These are phyloP conservation scores for Nilaparvata lugens DNA, from an alignment of 1,140 invertebrate species.

Conservation along the genomic window DNA sequence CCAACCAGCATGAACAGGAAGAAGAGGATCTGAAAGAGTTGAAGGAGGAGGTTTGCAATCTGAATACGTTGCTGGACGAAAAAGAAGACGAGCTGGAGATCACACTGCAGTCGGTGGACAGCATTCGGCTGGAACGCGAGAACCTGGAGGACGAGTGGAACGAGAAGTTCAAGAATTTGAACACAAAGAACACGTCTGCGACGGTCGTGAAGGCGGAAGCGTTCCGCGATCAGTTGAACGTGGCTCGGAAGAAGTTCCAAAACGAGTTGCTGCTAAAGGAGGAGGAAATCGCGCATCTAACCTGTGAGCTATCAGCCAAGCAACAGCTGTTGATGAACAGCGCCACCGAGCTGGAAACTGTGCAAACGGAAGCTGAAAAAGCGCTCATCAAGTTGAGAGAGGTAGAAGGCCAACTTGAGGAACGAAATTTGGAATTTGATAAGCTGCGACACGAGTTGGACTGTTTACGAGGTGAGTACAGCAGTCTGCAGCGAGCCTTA, in stretches of 20 bases:
- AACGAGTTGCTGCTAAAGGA: constrained; percentile 16
- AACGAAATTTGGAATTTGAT: not conserved
- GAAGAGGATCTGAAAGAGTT: not conserved
- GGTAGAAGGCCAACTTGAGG: constrained; percentile 1
- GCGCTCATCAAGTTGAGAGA: not conserved
- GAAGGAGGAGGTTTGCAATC: constrained; percentile 37
- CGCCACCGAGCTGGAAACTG: not conserved
- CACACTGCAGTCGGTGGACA: constrained; percentile 19
- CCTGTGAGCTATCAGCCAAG: constrained; percentile 9
- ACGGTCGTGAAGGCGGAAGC: constrained; percentile 20
- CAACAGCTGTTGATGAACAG: not conserved
- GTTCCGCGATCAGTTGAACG: not conserved
- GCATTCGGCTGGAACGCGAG: constrained; percentile 23
- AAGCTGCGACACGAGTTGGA: not conserved
- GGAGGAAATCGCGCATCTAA: constrained; percentile 20
- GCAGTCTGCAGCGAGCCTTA: constrained; percentile 18
- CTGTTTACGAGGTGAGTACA: constrained; percentile 13
- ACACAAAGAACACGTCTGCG: not conserved
- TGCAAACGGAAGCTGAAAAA: not conserved
- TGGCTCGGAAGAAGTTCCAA: constrained; percentile 8
- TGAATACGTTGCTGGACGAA: constrained; percentile 39
- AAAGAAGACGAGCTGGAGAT: constrained; percentile 41
- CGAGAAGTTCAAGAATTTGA: constrained; percentile 22
- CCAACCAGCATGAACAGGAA: too few relatives aligned
- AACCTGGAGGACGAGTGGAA: constrained; percentile 37